Evolutionary conservation across 1,140 invertebrate species (phyloP), one percentile per base, ranked within the genome.

Genomic region (Tachypleus tridentatus): DNA sequence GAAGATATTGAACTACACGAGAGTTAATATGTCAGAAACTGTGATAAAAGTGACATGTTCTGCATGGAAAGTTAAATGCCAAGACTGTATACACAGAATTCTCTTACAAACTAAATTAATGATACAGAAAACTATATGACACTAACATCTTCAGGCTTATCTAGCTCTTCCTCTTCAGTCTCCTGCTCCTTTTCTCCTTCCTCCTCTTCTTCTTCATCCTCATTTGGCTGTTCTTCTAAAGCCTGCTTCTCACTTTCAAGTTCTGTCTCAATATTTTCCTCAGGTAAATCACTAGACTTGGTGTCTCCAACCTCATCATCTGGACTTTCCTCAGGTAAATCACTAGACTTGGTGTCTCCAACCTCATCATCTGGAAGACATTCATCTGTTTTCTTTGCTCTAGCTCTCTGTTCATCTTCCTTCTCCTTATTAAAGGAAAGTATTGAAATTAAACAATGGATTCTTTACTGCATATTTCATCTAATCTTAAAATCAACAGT

Each of bases 251-350:
- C n/a, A 10, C 2, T 10, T 9, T 9, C 9, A 9, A 29, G 61
- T 53, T 62, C 65, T 48, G 58, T 59, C 8, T 58, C 58, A 10
- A 59, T 59, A 11, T 2, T 29, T 29, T 29, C 29, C 29, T 29
- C 29, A 29, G 29, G 66, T 47, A 58, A 61, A 58, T 9, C 52
- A 58, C 49, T 60, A 60, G 8, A 52, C 57, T 47, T 65, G 2
- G 29, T 60, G 11, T 58, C 59, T 57, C 62, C 66, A 48, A 67
- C 48, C 48, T 65, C 70, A 51, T 65, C 49, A 29, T 47, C 51
- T 6, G 8, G 47, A 49, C 29, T 29, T 29, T 29, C 29, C 29
- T 29, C 29, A 29, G 29, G 66, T 47, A 58, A 61, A 58, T 9
- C 52, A 58, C 49, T 60, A 60, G 8, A 52, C 57, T 47, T 65